Base-by-base conservation (phyloP, 1,140 invertebrate species). In the Dreissena polymorpha region DNA sequence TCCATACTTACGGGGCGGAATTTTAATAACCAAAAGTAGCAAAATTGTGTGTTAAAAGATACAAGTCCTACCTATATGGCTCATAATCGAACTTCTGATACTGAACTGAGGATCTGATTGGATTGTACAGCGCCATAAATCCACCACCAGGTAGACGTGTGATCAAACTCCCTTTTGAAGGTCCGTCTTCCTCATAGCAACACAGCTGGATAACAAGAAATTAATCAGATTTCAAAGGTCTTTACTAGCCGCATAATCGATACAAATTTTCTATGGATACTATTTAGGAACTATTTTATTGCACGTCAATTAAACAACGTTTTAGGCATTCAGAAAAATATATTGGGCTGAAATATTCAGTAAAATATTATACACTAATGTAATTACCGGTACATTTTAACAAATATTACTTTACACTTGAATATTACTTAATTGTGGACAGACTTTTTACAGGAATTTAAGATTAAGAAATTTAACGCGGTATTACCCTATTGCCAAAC, bases 131-230 rank as follows among this genome's bases (percentile, higher is more conserved):
- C 23, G 18, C 57, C n/a, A 76, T 39, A 29, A 76, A 76, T 25
- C 74, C 74, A 51, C 63, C 60, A 14, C 63, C 74, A 16, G 64
- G 74, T 16, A 76, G 51, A 10, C 29, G 65, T 16, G 74, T 65
- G 39, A 76, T 51, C 63, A 76, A 67, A 67, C 74, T 76, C 7
- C n/a, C 13, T 0, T 18, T 18, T 14, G 13, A 23, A 18, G 63
- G 50, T 27, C 65, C 29, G 7, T 76, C 74, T 60, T 75, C 29
- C 10, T 76, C 74, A 76, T 76, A 76, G 63, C 74, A 76, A 67
- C 74, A 76, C 21, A 65, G 25, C 74, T 76, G 27, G n/a, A 39
- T 39, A 39, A 8, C 39, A 39, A 39, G 3, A 39, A 39, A 39
- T 39, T 39, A 39, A 39, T 39, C 39, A 39, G 39, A 39, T 39